phyloP scores from a whole-genome alignment of 2,797 vertebrate genomes.

The Helicolenus hilgendorfi region DNA sequence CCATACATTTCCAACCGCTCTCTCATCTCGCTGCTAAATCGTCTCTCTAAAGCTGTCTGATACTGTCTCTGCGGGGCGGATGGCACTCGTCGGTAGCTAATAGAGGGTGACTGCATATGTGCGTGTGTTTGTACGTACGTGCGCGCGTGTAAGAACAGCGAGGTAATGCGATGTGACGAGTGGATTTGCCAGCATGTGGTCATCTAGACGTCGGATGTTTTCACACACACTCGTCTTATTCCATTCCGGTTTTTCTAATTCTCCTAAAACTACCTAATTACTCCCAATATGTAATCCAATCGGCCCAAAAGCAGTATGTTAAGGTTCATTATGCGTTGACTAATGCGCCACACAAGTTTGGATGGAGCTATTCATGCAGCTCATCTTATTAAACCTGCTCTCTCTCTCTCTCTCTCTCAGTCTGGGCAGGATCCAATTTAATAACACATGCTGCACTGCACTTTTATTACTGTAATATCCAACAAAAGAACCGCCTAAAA shows the following conservation, averaged over 20 bases:
- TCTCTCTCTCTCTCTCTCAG: conserved; percentile 39
- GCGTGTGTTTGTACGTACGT: neutral
- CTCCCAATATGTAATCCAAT: conserved; percentile 71
- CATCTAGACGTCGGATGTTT: conserved; percentile 56
- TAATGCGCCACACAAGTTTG: conserved; percentile 75
- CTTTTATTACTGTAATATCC: conserved; percentile 71
- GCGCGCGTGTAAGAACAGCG: conserved; percentile 1
- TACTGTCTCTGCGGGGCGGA: conserved; percentile 61
- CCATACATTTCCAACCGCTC: conserved; percentile 59
- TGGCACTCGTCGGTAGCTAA: conserved; percentile 68
- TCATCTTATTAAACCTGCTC: conserved; percentile 78
- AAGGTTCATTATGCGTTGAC: conserved; percentile 76
- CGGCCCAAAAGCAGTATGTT: conserved; percentile 56
- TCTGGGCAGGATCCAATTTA: conserved; percentile 72
- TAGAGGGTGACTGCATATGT: conserved; percentile 68
- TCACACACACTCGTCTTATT: conserved; percentile 20
- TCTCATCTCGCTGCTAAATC: conserved; percentile 61
- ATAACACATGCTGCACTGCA: conserved; percentile 68
- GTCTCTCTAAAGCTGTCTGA: conserved; percentile 58
- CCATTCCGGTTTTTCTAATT: conserved; percentile 42
- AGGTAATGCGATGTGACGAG: conserved; percentile 70
- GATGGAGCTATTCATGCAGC: conserved; percentile 74
- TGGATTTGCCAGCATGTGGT: conserved; percentile 72
- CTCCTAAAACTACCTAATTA: conserved; percentile 67
- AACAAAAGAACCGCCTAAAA: conserved; percentile 37